Evolutionary conservation across 2,888 invertebrate species (phyloP), one percentile per base, ranked within the genome.

Genomic region (Bedellia somnulentella): DNA sequence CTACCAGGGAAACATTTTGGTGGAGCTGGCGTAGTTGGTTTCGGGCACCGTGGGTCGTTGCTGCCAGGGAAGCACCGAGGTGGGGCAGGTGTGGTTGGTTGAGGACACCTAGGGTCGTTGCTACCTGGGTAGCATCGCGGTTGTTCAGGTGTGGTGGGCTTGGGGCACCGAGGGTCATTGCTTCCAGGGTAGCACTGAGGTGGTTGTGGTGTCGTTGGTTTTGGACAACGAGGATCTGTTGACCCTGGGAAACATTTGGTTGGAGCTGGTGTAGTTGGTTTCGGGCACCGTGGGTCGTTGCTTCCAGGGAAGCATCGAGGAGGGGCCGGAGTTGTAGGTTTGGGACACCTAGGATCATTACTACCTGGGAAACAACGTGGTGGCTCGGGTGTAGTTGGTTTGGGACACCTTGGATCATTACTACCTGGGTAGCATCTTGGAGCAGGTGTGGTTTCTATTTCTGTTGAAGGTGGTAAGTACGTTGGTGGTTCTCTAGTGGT

Each of bases 231-330:
- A 5, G 40, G 35, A 33, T 43, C 39, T 5, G 35, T 34, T 2
- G 38, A 39, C 27, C 36, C 43, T 12, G 42, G 40, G 13, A 39
- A 26, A 24, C 44, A 43, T 21, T 43, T 35, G 5, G 43, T 41
- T 22, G 49, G 43, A 9, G 31, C 38, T 4, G 47, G 37, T 12
- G 31, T 34, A 1, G 34, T 36, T 4, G 35, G 35, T 30, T 37
- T 35, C 4, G 50, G 40, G 34, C 38, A 42, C 15, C 37, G 18
- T 5, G 38, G 37, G 29, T 40, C 37, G 11, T 28, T 34, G 3
- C 44, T 41, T 15, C 55, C 1, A 43, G 47, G 5, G 52, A 53
- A 33, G 57, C 57, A 10, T 58, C 57, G 29, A 42, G 47, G 1
- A 39, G 42, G 8, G 39, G 46, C 10, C 50, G 51, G 45, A 22